These are phyloP conservation scores for Linnaemya vulpina DNA, from an alignment of 2,888 invertebrate genomes.

Conservation along the genomic window DNA sequence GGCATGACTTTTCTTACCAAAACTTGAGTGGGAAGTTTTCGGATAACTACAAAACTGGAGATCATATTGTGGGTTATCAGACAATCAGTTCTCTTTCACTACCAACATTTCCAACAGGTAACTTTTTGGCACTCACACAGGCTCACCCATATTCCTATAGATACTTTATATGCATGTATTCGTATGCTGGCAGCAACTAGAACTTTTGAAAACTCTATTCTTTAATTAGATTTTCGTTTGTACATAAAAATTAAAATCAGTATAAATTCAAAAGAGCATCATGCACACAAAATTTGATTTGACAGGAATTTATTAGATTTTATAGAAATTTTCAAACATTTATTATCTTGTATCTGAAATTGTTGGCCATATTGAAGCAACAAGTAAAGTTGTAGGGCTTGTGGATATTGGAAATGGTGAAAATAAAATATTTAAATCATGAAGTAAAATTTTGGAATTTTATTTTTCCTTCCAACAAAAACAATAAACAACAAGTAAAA, in stretches of 20 bases:
- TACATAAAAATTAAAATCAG: constrained; percentile 19
- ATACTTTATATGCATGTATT: not conserved
- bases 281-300: constrained; percentile 7
- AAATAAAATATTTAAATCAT: not conserved
- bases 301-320: constrained; percentile 33
- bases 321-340: not conserved
- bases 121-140: not conserved
- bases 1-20: too few species aligned
- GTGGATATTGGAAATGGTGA: not conserved
- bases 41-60: too few species aligned
- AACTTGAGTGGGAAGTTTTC: too few species aligned
- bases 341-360: not conserved
- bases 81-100: too few species aligned
- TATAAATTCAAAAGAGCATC: constrained; percentile 18
- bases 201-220: constrained; percentile 30
- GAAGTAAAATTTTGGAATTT: not conserved
- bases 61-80: too few species aligned
- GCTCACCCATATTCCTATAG: not conserved
- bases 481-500: not conserved
- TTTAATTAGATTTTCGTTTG: constrained; percentile 56
- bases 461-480: not conserved
- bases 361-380: not conserved
- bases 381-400: not conserved
- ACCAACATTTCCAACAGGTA: too few species aligned
- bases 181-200: constrained; percentile 10